Percentiles rank a stretch among this genome's conserved stretches.
phyloP scores from a whole-genome alignment of 2,797 vertebrate species.

The Salmo trutta region DNA sequence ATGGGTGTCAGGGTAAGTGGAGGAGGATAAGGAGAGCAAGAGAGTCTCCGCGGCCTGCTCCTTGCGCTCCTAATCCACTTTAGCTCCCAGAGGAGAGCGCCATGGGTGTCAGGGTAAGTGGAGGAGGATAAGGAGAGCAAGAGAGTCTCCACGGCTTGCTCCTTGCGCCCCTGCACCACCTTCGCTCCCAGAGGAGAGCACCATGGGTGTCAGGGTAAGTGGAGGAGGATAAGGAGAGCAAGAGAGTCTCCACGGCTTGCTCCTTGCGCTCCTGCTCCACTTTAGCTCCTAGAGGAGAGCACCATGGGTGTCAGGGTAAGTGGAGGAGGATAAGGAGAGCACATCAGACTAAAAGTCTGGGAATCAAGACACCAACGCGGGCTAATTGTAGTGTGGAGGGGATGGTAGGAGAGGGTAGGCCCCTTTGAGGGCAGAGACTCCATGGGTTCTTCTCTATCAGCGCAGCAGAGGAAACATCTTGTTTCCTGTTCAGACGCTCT shows the following conservation, averaged over 20 bases:
- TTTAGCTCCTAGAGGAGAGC: neutral
- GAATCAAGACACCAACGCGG: conserved; percentile 6
- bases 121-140: neutral
- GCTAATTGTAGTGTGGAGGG: conserved; percentile 19
- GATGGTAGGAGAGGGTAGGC: neutral
- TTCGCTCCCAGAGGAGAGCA: neutral
- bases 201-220: conserved; percentile 10
- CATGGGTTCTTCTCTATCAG: neutral
- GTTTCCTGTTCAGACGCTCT: neutral
- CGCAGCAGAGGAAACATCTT: neutral
- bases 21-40: conserved; percentile 15
- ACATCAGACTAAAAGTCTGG: conserved; percentile 5
- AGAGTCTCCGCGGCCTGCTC: too few relatives aligned
- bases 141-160: too few relatives aligned
- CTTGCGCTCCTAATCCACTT: too few relatives aligned
- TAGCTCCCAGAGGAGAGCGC: neutral
- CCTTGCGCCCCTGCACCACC: too few relatives aligned
- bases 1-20: conserved; percentile 10
- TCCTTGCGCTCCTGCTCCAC: too few relatives aligned
- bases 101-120: conserved; percentile 10
- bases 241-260: too few relatives aligned
- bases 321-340: conserved; percentile 17
- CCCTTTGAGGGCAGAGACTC: neutral
- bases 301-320: conserved; percentile 9
- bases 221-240: neutral